Evolutionary conservation across 2,797 vertebrate species (phyloP).

Genomic region (Tangara arthus): DNA sequence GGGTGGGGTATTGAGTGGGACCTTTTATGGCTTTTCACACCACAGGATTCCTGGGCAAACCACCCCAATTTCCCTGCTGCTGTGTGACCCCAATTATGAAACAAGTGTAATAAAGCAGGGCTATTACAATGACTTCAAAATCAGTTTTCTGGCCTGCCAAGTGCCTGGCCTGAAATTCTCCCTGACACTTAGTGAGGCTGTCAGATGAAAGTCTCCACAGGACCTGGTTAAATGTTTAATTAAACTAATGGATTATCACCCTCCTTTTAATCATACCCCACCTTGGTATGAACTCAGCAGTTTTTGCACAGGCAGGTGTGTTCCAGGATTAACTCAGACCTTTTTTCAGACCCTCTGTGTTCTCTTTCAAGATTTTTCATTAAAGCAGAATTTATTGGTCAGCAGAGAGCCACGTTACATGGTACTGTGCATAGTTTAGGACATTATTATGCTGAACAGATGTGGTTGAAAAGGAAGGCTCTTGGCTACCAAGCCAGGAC

Average conservation of each 20-base stretch:
- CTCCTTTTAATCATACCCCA: background rate
- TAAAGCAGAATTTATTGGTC: background rate
- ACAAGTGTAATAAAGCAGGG: background rate
- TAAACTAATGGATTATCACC: background rate
- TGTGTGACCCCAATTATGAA: background rate
- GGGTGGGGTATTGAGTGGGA: background rate
- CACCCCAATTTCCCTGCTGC: background rate
- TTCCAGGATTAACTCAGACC: background rate
- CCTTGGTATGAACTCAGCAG: background rate
- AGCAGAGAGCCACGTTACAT: background rate
- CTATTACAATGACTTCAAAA: background rate
- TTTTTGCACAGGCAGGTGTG: background rate
- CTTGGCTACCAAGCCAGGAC: background rate
- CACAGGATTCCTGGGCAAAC: background rate
- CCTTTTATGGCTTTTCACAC: background rate
- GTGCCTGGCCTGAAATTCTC: background rate
- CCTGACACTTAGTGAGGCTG: background rate
- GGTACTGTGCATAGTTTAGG: background rate
- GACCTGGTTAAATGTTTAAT: background rate
- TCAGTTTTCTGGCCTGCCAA: background rate
- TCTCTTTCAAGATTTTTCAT: slow-evolving; percentile 22
- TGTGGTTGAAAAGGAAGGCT: background rate
- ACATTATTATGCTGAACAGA: background rate
- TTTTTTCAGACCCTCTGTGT: slow-evolving; percentile 72
- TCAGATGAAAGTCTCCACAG: background rate